phyloP scores from a whole-genome alignment of 2,113 vertebrate species.

The Mustelus asterias region DNA sequence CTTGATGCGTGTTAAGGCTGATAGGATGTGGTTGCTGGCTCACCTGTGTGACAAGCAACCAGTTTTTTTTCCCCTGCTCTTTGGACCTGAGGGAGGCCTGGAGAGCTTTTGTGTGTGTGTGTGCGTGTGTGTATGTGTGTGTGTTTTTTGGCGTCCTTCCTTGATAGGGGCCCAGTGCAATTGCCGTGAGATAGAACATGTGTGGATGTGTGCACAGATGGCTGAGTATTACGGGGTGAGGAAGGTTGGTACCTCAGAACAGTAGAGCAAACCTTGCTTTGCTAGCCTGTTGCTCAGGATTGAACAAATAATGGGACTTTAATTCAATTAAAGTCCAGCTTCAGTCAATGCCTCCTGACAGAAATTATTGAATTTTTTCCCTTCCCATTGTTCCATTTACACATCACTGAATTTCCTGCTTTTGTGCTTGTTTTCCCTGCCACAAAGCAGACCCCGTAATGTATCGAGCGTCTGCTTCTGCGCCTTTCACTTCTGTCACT shows the following conservation, averaged over 20 bases:
- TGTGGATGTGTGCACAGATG: slow-evolving; percentile 93
- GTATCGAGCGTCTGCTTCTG: slow-evolving; percentile 80
- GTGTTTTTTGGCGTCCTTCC: slow-evolving; percentile 82
- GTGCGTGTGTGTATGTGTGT: slow-evolving; percentile 61
- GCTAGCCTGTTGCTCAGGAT: slow-evolving; percentile 78
- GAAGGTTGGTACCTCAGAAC: slow-evolving; percentile 86
- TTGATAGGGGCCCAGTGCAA: slow-evolving; percentile 74
- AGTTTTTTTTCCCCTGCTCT: slow-evolving; percentile 51
- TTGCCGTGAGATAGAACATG: slow-evolving; percentile 89
- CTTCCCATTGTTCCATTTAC: slow-evolving; percentile 84
- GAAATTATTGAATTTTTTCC: slow-evolving; percentile 82
- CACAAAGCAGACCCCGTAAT: slow-evolving; percentile 70
- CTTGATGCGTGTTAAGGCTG: slow-evolving; percentile 86
- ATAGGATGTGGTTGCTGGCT: slow-evolving; percentile 75
- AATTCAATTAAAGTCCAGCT: slow-evolving; percentile 97
- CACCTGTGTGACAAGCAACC: slow-evolving; percentile 79
- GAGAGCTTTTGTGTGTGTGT: slow-evolving; percentile 93
- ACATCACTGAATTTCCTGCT: slow-evolving; percentile 89
- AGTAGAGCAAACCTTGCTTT: slow-evolving; percentile 73
- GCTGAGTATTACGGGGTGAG: slow-evolving; percentile 84
- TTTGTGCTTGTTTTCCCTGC: slow-evolving; percentile 66
- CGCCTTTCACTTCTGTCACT: slow-evolving; percentile 82
- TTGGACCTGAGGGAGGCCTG: slow-evolving; percentile 68
- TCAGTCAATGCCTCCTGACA: slow-evolving; percentile 79
- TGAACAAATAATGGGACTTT: slow-evolving; percentile 94